A percentile compares a stretch with the other conserved stretches of the same genome.
Evolutionary conservation across 2,797 vertebrate genomes (phyloP).

Genomic region (Tragopan temminckii): DNA sequence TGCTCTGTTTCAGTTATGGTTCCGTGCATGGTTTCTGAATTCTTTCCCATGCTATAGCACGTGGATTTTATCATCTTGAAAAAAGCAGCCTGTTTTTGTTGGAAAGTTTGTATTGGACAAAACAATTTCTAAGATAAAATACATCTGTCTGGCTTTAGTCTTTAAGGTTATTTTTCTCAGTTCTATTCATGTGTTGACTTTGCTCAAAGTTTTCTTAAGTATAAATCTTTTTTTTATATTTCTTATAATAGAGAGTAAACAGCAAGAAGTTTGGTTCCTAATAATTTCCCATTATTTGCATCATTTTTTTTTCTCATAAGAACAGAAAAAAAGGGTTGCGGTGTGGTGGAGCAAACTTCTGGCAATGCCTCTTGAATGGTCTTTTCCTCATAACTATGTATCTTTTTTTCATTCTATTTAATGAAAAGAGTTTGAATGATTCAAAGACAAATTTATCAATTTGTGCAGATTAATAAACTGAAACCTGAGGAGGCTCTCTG

Average conservation of each 20-base stretch:
- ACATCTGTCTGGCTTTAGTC: background rate
- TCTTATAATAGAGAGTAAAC: background rate
- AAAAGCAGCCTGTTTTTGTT: background rate
- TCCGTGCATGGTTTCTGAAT: background rate
- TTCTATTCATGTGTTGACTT: background rate
- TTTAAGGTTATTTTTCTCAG: background rate
- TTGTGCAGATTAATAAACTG: background rate
- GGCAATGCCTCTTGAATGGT: background rate
- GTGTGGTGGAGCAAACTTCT: background rate
- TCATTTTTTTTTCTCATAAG: background rate
- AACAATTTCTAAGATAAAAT: background rate
- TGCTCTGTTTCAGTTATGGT: background rate
- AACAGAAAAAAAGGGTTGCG: background rate
- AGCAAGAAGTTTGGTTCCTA: background rate
- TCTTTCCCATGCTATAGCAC: background rate
- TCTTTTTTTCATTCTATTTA: background rate
- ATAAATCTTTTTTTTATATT: background rate
- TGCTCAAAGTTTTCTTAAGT: background rate
- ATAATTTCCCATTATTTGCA: background rate
- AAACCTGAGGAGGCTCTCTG: background rate
- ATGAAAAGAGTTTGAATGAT: background rate
- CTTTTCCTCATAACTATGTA: background rate
- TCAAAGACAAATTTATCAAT: background rate
- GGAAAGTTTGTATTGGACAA: background rate
- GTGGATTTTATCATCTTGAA: conserved; percentile 19